A percentile compares a stretch with the other conserved stretches of the same genome.
Evolutionary conservation across 2,797 vertebrate species (phyloP).

Genomic region (Chloroceryle amazona): DNA sequence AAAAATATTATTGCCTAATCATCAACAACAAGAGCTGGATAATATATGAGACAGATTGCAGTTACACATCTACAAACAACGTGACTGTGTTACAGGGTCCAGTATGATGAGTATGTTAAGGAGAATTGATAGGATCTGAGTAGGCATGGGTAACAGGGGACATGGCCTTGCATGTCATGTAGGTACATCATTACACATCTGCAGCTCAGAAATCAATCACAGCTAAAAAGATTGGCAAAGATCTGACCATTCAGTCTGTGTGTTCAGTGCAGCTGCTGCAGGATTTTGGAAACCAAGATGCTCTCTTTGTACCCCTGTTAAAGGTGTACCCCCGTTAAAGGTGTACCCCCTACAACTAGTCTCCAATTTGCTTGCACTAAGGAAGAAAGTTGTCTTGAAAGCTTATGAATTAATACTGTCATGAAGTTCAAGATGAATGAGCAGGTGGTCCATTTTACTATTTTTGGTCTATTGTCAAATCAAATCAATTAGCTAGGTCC

Average conservation of each 20-base stretch:
- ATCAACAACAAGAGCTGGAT: background rate
- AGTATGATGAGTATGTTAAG: background rate
- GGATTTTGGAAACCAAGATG: background rate
- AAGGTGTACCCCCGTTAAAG: background rate
- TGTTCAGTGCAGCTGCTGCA: background rate
- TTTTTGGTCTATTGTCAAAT: no score
- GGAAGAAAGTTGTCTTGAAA: background rate
- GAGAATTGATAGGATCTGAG: background rate
- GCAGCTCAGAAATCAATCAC: background rate
- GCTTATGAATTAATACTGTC: background rate
- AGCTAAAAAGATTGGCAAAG: background rate
- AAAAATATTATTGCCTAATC: background rate
- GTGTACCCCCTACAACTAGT: background rate
- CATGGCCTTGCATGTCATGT: background rate
- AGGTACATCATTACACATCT: background rate
- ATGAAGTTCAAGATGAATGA: background rate
- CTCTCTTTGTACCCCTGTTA: background rate
- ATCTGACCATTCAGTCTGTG: background rate
- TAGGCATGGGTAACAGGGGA: background rate
- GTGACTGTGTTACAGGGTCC: background rate
- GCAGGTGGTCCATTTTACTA: background rate
- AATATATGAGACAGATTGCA: background rate
- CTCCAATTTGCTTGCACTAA: background rate
- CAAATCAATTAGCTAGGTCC: background rate
- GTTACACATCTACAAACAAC: background rate